Percentiles rank a stretch among this genome's conserved stretches.
phyloP scores from a whole-genome alignment of 92 coral and sea anemone genomes.

The Micromussa lordhowensis region DNA sequence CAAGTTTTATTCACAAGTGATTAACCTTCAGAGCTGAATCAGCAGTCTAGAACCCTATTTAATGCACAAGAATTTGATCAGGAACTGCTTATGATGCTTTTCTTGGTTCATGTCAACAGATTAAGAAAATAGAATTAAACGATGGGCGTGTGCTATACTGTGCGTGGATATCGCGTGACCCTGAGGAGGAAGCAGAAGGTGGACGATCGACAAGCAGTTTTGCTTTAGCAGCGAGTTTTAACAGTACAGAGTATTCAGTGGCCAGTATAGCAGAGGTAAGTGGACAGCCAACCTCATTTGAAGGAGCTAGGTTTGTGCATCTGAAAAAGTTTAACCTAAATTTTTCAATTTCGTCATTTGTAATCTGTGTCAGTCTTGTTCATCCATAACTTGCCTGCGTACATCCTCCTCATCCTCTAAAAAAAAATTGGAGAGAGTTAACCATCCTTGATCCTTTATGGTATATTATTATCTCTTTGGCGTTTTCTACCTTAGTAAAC shows the following conservation, averaged over 20 bases:
- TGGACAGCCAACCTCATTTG: background rate
- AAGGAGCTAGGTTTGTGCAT: no score
- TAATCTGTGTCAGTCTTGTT: no score
- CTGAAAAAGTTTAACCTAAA: no score
- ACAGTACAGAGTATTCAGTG: slow-evolving; percentile 77
- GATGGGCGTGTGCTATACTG: slow-evolving; percentile 89
- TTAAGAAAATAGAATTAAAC: slow-evolving; percentile 89
- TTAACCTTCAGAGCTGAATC: background rate
- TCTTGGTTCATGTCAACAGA: slow-evolving; percentile 46
- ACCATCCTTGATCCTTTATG: no score
- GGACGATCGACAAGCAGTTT: slow-evolving; percentile 62
- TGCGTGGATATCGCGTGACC: slow-evolving; percentile 97
- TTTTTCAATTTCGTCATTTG: no score
- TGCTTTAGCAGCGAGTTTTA: slow-evolving; percentile 83
- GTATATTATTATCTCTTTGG: no score
- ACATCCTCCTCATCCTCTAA: no score
- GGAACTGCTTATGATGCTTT: background rate
- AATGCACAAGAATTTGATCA: background rate
- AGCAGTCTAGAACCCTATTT: background rate
- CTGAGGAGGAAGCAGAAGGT: slow-evolving; percentile 94
- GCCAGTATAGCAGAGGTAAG: slow-evolving; percentile 80
- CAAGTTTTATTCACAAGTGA: no score
- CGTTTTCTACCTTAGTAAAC: no score
- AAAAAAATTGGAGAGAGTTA: no score
- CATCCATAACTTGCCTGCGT: no score